phyloP scores from a whole-genome alignment of 2,888 invertebrate species.

The Ectemnius continuus region DNA sequence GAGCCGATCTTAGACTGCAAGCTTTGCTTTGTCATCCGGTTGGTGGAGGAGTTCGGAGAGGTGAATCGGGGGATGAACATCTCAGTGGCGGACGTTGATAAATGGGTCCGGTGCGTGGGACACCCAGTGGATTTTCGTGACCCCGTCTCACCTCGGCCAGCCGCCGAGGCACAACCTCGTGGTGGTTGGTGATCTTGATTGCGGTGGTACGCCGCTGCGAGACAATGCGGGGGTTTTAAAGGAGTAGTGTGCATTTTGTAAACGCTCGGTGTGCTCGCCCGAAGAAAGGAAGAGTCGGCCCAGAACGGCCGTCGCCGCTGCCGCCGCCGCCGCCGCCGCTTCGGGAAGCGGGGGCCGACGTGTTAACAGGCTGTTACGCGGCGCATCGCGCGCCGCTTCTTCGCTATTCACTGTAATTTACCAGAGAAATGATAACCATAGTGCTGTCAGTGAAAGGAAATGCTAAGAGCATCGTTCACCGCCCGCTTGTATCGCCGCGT shows the following conservation, averaged over 20 bases:
- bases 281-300: slow-evolving; percentile 3
- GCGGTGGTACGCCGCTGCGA: slow-evolving; percentile 34
- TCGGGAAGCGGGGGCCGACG: slow-evolving; percentile 24
- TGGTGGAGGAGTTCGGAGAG: not conserved
- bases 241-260: slow-evolving; percentile 22
- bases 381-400: slow-evolving; percentile 27
- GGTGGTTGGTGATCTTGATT: slow-evolving; percentile 36
- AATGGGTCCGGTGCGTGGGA: slow-evolving; percentile 3
- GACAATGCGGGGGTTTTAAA: slow-evolving; percentile 23
- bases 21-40: not conserved
- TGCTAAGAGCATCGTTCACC: slow-evolving; percentile 44
- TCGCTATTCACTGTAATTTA: slow-evolving; percentile 46
- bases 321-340: no score
- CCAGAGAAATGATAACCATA: slow-evolving; percentile 54
- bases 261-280: slow-evolving; percentile 26
- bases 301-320: not conserved
- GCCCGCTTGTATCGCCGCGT: slow-evolving; percentile 39
- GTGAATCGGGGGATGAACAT: not conserved
- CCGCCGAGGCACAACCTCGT: slow-evolving; percentile 19
- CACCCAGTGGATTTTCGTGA: slow-evolving; percentile 15
- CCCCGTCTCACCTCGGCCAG: not conserved
- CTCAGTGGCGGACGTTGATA: slow-evolving; percentile 8
- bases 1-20: no score
- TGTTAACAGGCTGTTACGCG: slow-evolving; percentile 44
- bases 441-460: slow-evolving; percentile 58